Conservation (phyloP, 2,113 vertebrate species). For the Datnioides undecimradiatus region DNA sequence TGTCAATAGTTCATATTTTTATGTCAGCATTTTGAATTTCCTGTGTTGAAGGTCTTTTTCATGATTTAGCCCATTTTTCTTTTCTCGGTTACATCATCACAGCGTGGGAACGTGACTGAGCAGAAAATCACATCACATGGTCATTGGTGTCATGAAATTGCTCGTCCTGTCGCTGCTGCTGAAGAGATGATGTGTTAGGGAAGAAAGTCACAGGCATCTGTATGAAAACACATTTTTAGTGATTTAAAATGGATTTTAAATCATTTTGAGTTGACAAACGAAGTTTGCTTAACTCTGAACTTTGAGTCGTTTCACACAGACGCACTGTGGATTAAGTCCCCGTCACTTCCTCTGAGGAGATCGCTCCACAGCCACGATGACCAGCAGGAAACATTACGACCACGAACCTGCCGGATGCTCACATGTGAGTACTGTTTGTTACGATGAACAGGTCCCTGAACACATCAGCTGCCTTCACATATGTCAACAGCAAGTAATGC, state of each 20-base stretch:
- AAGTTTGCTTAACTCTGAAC: no score
- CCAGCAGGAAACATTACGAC: neutral
- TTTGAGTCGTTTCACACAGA: neutral
- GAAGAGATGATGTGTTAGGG: no score
- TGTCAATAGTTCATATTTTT: conserved; percentile 42
- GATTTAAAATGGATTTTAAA: no score
- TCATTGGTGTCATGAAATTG: no score
- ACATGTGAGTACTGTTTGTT: neutral
- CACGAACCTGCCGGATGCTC: neutral
- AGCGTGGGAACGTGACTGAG: neutral
- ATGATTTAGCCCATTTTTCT: neutral
- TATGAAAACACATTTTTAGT: no score
- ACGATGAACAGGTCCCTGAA: neutral
- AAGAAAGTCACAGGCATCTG: no score
- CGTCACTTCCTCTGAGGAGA: neutral
- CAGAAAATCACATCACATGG: no score
- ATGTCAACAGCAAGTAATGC: no score
- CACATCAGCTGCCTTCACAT: no score
- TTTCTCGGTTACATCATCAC: no score
- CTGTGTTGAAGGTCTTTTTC: neutral
- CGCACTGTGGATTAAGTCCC: neutral
- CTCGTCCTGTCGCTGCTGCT: no score
- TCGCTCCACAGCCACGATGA: neutral
- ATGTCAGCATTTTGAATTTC: neutral
- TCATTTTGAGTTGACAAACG: no score